A percentile compares a stretch with the other conserved stretches of the same genome.
These are phyloP conservation scores for Arothron firmamentum DNA, from an alignment of 2,113 vertebrate species.

Conservation along the genomic window DNA sequence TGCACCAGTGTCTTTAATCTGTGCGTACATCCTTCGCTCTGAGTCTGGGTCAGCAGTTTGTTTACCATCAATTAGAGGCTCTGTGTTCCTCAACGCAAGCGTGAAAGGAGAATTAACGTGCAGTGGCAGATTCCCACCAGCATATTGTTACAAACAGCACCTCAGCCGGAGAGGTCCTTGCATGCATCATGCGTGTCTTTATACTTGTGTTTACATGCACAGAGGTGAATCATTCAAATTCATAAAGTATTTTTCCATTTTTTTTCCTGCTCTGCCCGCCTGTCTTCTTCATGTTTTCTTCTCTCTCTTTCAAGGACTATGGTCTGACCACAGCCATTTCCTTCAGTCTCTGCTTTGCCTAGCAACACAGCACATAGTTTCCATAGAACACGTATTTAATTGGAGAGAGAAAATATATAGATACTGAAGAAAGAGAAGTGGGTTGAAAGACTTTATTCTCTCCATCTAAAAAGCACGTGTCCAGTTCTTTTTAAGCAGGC, in stretches of 20 bases:
- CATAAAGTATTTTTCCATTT: slow-evolving; percentile 17
- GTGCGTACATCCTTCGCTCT: slow-evolving; percentile 64
- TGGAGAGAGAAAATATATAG: slow-evolving; percentile 61
- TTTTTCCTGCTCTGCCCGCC: slow-evolving; percentile 19
- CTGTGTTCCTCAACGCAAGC: slow-evolving; percentile 90
- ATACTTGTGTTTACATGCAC: slow-evolving; percentile 15
- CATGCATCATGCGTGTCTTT: slow-evolving; percentile 17
- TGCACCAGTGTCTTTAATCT: slow-evolving; percentile 43
- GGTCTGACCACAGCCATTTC: slow-evolving; percentile 76
- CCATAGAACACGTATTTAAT: slow-evolving; percentile 67
- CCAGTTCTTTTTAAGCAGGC: slow-evolving; percentile 23
- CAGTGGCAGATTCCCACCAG: slow-evolving; percentile 90
- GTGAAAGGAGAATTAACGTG: slow-evolving; percentile 87
- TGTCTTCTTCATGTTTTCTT: slow-evolving; percentile 37
- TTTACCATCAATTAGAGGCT: slow-evolving; percentile 85
- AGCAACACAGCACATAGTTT: slow-evolving; percentile 69
- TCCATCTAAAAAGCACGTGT: slow-evolving; percentile 50
- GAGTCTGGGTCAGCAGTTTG: slow-evolving; percentile 77
- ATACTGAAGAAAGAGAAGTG: slow-evolving; percentile 55
- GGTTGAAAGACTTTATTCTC: slow-evolving; percentile 35
- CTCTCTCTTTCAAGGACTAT: slow-evolving; percentile 62
- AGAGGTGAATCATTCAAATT: slow-evolving; percentile 35
- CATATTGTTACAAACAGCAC: slow-evolving; percentile 66
- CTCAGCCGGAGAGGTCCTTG: slow-evolving; percentile 57
- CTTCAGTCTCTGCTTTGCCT: slow-evolving; percentile 58